Evolutionary conservation across 1,140 invertebrate genomes (phyloP), one percentile per base, ranked within the genome.

Genomic region (Ips typographus): DNA sequence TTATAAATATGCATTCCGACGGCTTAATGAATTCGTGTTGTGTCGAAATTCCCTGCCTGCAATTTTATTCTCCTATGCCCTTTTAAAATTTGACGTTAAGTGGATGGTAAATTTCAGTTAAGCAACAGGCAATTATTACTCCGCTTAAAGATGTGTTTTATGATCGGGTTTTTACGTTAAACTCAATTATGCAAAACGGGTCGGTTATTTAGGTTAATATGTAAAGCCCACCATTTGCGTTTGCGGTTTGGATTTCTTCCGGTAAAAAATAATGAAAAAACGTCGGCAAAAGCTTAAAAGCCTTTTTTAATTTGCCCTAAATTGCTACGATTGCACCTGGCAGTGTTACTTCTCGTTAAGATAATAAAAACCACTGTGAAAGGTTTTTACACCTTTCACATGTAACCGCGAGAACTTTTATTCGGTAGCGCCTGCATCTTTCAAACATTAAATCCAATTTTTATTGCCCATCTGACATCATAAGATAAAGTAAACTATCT

Each of bases 181-280:
- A 55, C 52, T 37, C 52, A 55, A 55, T 55, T 55, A 55, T 55
- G 52, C n/a, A 55, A 55, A 55, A 36, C 4, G 6, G 52, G n/a
- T 22, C 37, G n/a, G 52, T 37, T 55, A 55, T 55, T 55, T 55
- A 55, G n/a, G 52, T 55, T 55, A 55, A 55, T 55, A 55, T 55
- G 52, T 55, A 55, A 55, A 55, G n/a, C 52, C 36, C 8, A 7
- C 44, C 44, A 49, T 49, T 49, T 49, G 22, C 22, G 44, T 49
- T 49, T 22, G 44, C 44, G 52, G 37, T 55, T 55, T 36, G 36
- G 52, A 36, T 55, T 55, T 55, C n/a, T 55, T 55, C 44, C 6
- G 6, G 44, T 22, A 5, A 47, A 55, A 55, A 55, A 55, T 36
- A 22, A 55, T 5, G 37, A 36, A 55, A 55, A 55, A 22, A 6